Evolutionary conservation across 2,888 invertebrate genomes (phyloP), one percentile per base, ranked within the genome.

Genomic region (Plagiodera versicolora): DNA sequence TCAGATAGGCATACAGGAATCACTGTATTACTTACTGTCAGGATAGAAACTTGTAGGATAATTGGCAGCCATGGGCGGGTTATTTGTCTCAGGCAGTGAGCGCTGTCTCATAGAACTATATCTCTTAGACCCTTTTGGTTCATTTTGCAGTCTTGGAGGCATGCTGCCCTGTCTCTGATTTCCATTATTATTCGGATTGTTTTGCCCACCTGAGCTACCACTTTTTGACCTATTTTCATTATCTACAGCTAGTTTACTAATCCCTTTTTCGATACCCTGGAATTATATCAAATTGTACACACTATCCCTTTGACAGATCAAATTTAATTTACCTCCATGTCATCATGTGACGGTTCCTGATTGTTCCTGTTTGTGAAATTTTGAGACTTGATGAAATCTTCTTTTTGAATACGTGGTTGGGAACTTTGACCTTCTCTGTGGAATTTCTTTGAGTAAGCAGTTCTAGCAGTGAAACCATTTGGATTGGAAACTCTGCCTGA

Each of bases 31-130:
- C 70, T 69, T 63, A 72, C 72, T 70, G 50, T 56, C 70, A 30
- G 74, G 72, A 66, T 80, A 81, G 67, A 79, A 79, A 53, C 53
- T 53, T 61, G 71, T 76, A 19, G 73, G 58, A 14, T 66, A 64
- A 51, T 62, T 64, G 17, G 61, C 60, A n/a, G 53, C 45, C 18
- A 62, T 3, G 1, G 79, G 77, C 19, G 79, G 77, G 16, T 75
- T 75, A 16, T 73, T 74, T 5, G 83, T 78, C 60, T 87, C 87
- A 1, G 85, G 85, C 28, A 87, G 77, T 1, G 86, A 85, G 14
- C 86, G 79, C 69, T 86, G 86, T 32, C 86, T 68, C 63, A 76
- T 75, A 1, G 75, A 75, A 68, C 85, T 85, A 78, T 86, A 87
- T 11, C 86, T 79, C 68, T 86, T 86, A 60, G 84, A 83, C 14